phyloP scores from a whole-genome alignment of 2,797 vertebrate species.

The Lithobates sylvaticus region DNA sequence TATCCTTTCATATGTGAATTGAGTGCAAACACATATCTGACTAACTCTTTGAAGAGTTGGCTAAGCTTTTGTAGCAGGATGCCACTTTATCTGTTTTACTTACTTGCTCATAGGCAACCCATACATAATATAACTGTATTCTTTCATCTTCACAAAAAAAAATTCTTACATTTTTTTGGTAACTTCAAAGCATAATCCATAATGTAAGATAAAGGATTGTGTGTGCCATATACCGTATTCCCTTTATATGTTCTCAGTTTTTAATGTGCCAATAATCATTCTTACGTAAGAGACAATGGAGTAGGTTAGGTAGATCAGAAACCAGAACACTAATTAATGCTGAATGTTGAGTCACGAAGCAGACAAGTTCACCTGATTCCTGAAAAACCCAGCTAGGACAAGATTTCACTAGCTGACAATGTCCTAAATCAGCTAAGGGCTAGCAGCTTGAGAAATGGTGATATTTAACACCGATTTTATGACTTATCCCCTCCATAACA shows the following conservation, averaged over 20 bases:
- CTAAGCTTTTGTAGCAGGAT: neutral
- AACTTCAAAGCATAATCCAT: neutral
- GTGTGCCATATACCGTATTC: neutral
- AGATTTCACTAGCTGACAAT: conserved; percentile 32
- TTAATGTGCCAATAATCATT: conserved; percentile 3
- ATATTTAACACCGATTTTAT: conserved; percentile 14
- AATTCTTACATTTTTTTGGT: neutral
- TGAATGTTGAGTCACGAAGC: conserved; percentile 37
- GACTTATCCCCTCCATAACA: neutral
- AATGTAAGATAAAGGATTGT: neutral
- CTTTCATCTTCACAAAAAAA: conserved; percentile 52
- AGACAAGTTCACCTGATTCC: conserved; percentile 35
- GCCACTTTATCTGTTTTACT: neutral
- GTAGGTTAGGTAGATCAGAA: conserved; percentile 6
- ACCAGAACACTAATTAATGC: neutral
- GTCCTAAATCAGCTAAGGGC: conserved; percentile 12
- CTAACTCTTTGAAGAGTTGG: neutral
- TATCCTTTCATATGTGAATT: neutral
- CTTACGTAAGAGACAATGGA: neutral
- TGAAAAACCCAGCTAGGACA: conserved; percentile 39
- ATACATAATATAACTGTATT: conserved; percentile 1
- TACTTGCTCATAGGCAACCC: conserved; percentile 15
- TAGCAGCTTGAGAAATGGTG: conserved; percentile 10
- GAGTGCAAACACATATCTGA: neutral
- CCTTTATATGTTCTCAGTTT: neutral